Percentiles rank a stretch among this genome's conserved stretches.
These are phyloP conservation scores for Tonatia bakeri DNA, from an alignment of 2,113 vertebrate species.

Conservation along the genomic window DNA sequence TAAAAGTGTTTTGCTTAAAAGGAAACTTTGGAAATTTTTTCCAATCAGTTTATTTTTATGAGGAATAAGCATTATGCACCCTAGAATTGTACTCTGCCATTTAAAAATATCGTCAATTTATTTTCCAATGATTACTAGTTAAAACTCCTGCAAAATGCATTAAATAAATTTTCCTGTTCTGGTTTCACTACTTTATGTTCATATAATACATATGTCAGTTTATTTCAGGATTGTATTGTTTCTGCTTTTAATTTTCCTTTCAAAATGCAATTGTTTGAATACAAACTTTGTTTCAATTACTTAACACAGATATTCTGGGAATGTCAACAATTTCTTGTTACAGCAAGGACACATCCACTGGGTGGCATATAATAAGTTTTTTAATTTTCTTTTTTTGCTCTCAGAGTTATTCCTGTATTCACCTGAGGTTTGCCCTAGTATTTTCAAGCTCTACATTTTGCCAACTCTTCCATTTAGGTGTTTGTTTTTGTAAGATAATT, in stretches of 20 bases:
- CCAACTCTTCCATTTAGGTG: conserved; percentile 54
- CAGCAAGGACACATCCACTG: background rate
- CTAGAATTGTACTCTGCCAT: background rate
- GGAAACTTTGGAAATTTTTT: background rate
- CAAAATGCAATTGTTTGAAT: background rate
- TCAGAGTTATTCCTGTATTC: conserved; percentile 61
- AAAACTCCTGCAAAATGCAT: background rate
- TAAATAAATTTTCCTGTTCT: background rate
- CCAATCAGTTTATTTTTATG: background rate
- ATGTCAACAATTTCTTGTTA: background rate
- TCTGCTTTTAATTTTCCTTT: conserved; percentile 20
- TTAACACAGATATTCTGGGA: conserved; percentile 30
- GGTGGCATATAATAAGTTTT: conserved; percentile 36
- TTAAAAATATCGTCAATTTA: background rate
- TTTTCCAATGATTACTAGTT: background rate
- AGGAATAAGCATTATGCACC: background rate
- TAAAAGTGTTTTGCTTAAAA: background rate
- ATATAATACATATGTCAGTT: background rate
- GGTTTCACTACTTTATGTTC: background rate
- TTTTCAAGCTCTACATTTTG: conserved; percentile 51
- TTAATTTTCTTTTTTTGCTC: conserved; percentile 46
- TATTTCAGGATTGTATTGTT: background rate
- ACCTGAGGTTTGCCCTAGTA: conserved; percentile 64
- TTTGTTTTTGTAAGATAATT: conserved; percentile 59
- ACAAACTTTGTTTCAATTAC: conserved; percentile 30